Percentiles rank a stretch among this genome's conserved stretches.
Evolutionary conservation across 64 coral and sea anemone genomes (phyloP).

Genomic region (Porites lutea): DNA sequence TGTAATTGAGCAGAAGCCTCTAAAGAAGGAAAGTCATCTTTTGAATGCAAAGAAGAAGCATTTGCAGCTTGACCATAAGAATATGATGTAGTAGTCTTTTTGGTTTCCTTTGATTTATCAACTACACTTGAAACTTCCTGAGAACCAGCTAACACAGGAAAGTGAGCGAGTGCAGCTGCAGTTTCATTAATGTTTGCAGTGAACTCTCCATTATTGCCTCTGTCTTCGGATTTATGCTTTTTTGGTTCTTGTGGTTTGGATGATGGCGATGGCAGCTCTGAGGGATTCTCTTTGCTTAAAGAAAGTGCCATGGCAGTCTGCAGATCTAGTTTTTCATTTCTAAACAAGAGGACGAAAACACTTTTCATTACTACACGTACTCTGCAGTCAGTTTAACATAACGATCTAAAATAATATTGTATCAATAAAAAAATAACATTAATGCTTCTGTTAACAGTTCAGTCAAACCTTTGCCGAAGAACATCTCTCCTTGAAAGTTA

Average conservation of each 20-base stretch:
- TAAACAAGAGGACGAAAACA: not conserved
- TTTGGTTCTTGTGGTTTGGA: conserved; percentile 50
- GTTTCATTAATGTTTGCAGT: not conserved
- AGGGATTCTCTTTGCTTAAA: not conserved
- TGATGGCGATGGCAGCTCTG: conserved; percentile 25
- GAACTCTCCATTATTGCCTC: not conserved
- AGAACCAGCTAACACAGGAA: not conserved
- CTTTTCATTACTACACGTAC: not conserved
- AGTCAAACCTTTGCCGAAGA: too few species aligned
- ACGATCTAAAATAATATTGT: too few species aligned
- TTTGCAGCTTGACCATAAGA: not conserved
- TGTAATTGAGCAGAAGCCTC: conserved; percentile 2
- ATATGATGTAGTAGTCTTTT: not conserved
- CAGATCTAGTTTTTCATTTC: conserved; percentile 32
- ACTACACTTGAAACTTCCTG: conserved; percentile 14
- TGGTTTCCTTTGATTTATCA: not conserved
- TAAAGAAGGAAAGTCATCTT: conserved; percentile 63
- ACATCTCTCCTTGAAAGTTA: too few species aligned
- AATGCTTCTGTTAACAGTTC: too few species aligned
- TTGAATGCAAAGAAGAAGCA: not conserved
- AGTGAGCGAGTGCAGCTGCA: not conserved
- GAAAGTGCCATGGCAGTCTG: conserved; percentile 47
- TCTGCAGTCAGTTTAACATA: too few species aligned
- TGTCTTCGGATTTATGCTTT: conserved; percentile 41
- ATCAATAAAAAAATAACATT: too few species aligned